Evolutionary conservation across 2,113 vertebrate species (phyloP).

Genomic region (Campylomormyrus tamandua): DNA sequence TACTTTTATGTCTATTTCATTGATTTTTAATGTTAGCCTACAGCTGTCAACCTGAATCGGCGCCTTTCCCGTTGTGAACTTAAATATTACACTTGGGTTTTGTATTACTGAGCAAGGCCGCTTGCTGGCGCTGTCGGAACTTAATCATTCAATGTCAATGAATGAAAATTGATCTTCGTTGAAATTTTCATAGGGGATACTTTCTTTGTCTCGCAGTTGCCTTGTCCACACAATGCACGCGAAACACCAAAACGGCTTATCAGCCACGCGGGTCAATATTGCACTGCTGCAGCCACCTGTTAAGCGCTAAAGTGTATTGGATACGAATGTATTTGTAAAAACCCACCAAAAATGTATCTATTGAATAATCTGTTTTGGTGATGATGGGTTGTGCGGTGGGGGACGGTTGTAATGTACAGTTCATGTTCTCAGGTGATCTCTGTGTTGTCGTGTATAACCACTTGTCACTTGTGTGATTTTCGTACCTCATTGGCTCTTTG

Average conservation of each 20-base stretch:
- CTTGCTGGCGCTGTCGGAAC: constrained; percentile 7
- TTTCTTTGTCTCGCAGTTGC: neutral
- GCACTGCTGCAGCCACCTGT: neutral
- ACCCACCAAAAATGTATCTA: neutral
- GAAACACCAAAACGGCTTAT: neutral
- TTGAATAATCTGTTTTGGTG: neutral
- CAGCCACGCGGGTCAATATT: neutral
- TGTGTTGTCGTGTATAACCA: neutral
- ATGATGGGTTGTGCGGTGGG: neutral
- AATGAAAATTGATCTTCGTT: neutral
- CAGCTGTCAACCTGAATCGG: neutral
- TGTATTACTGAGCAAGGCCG: neutral
- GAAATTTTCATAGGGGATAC: neutral
- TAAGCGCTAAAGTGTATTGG: neutral
- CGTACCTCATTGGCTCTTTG: neutral
- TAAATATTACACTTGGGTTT: neutral
- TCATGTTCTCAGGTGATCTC: neutral
- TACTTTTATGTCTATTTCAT: neutral
- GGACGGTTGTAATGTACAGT: neutral
- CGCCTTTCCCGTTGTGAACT: neutral
- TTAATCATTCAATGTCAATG: neutral
- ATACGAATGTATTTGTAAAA: neutral
- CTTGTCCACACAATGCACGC: neutral
- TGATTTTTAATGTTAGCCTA: neutral
- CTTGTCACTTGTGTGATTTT: neutral